Percentiles rank a stretch among this genome's conserved stretches.
These are phyloP conservation scores for Tetranychus truncatus DNA, from an alignment of 2,888 invertebrate species.

Conservation along the genomic window DNA sequence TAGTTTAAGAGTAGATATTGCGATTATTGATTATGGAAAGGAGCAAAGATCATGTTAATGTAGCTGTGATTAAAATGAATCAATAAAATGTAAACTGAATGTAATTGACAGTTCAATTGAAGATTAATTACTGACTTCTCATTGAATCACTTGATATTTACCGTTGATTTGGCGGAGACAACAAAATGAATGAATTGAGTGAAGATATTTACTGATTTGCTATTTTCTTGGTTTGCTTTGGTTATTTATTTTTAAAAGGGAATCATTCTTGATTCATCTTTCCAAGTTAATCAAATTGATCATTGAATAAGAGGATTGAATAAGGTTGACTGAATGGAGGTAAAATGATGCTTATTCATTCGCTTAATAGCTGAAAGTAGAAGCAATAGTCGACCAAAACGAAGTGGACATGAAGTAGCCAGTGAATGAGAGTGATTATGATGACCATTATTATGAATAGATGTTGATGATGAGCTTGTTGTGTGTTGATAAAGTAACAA, in stretches of 20 bases:
- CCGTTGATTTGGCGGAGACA: too few relatives aligned
- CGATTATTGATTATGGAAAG: too few relatives aligned
- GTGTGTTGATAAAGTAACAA: slow-evolving; percentile 52
- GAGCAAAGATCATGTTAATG: too few relatives aligned
- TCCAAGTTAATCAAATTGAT: background rate
- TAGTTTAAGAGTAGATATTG: too few relatives aligned
- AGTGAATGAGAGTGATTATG: background rate
- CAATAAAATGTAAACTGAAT: too few relatives aligned
- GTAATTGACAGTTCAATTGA: too few relatives aligned
- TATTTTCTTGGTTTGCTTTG: too few relatives aligned
- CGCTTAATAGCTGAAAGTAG: slow-evolving; percentile 45
- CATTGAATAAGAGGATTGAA: slow-evolving; percentile 11
- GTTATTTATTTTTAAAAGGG: background rate
- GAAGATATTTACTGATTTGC: too few relatives aligned
- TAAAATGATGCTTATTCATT: slow-evolving; percentile 21
- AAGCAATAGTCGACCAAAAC: slow-evolving; percentile 54
- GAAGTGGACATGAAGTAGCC: slow-evolving; percentile 30
- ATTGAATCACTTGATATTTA: too few relatives aligned
- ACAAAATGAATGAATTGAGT: too few relatives aligned
- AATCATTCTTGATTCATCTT: background rate
- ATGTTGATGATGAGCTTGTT: slow-evolving; percentile 14
- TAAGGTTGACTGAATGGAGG: slow-evolving; percentile 17
- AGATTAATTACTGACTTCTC: too few relatives aligned
- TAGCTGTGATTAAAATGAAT: too few relatives aligned
- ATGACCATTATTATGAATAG: slow-evolving; percentile 3